phyloP scores from a whole-genome alignment of 2,113 vertebrate species.

The Cromileptes altivelis region DNA sequence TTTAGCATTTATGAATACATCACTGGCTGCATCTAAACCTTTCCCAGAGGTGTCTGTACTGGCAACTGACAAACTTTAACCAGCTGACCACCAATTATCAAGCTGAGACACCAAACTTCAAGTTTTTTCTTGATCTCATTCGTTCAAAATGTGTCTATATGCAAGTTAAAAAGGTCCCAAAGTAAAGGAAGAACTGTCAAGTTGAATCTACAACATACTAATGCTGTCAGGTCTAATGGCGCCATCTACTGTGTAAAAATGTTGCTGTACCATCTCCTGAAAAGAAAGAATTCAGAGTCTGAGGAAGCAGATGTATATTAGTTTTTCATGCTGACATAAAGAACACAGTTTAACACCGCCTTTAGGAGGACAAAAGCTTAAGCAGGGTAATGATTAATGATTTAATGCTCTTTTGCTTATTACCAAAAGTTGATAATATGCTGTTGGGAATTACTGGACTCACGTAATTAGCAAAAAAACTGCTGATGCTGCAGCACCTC shows the following conservation, averaged over 20 bases:
- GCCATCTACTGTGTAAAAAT: slow-evolving; percentile 50
- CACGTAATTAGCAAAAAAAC: not conserved
- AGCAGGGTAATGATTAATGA: not conserved
- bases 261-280: not conserved
- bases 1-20: not conserved
- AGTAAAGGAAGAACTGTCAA: no score
- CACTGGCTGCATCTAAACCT: not conserved
- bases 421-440: not conserved
- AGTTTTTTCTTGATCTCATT: no score
- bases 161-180: no score
- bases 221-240: not conserved
- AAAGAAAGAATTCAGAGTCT: not conserved
- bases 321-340: not conserved
- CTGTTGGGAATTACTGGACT: not conserved
- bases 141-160: no score
- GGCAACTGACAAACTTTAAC: not conserved
- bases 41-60: not conserved
- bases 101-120: not conserved
- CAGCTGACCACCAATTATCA: no score
- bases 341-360: not conserved
- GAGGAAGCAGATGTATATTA: no score
- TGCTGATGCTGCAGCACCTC: not conserved
- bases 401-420: not conserved
- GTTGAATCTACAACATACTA: not conserved
- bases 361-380: not conserved